Percentiles rank a stretch among this genome's conserved stretches.
phyloP scores from a whole-genome alignment of 1,140 invertebrate genomes.

The Drosophila tristis region DNA sequence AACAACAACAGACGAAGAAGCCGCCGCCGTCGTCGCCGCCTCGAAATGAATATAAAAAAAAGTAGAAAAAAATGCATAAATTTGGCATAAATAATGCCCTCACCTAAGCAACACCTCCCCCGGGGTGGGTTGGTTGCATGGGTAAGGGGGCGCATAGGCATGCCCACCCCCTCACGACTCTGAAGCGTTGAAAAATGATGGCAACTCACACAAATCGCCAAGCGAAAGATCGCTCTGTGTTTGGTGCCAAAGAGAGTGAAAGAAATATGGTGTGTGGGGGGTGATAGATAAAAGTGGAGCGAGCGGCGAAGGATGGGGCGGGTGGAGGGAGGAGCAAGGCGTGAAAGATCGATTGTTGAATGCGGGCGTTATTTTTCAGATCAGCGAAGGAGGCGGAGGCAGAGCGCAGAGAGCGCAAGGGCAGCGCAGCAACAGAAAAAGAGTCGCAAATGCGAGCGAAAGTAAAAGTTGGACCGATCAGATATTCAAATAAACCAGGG shows the following conservation, averaged over 20 bases:
- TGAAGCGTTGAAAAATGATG: slow-evolving; percentile 56
- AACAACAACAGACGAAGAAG: slow-evolving; percentile 29
- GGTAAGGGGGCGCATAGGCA: background rate
- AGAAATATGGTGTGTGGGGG: background rate
- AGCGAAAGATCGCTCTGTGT: slow-evolving; percentile 9
- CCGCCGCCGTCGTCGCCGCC: background rate
- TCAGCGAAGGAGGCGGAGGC: slow-evolving; percentile 1
- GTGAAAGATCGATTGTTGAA: slow-evolving; percentile 48
- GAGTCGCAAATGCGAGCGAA: background rate
- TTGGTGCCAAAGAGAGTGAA: background rate
- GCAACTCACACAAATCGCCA: slow-evolving; percentile 27
- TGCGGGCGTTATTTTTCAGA: slow-evolving; percentile 19
- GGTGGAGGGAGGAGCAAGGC: slow-evolving; percentile 23
- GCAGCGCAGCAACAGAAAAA: background rate
- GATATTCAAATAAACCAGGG: no score
- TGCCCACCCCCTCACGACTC: slow-evolving; percentile 40
- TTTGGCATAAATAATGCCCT: slow-evolving; percentile 63
- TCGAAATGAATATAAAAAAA: slow-evolving; percentile 4
- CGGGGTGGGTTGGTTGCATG: background rate
- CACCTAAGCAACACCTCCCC: slow-evolving; percentile 29
- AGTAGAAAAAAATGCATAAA: slow-evolving; percentile 42
- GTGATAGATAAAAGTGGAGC: no score
- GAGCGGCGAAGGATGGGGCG: slow-evolving; percentile 11
- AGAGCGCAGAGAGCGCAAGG: slow-evolving; percentile 21
- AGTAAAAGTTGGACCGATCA: no score